These are phyloP conservation scores for Phenganax subtilis DNA, from an alignment of 92 coral and sea anemone genomes.

Conservation along the genomic window DNA sequence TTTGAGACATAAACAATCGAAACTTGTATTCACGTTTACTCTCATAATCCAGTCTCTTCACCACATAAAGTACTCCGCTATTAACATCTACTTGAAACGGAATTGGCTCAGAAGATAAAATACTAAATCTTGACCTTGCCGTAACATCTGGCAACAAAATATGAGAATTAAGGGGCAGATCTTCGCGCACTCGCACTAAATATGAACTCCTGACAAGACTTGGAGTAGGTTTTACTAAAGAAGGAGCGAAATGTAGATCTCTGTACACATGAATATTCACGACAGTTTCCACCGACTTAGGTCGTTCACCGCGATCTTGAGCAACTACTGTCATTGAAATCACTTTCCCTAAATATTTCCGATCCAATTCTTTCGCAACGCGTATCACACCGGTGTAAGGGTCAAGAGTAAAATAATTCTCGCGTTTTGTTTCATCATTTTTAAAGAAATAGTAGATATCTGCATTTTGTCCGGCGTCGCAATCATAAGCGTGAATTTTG, in stretches of 20 bases:
- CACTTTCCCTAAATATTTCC: conserved; percentile 59
- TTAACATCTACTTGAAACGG: conserved; percentile 67
- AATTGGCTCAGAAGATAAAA: conserved; percentile 30
- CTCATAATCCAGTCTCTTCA: conserved; percentile 58
- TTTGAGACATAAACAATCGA: conserved; percentile 34
- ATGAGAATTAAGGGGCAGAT: conserved; percentile 74
- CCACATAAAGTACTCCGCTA: conserved; percentile 73
- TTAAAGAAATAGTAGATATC: conserved; percentile 75
- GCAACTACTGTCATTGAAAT: conserved; percentile 67
- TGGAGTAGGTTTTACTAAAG: conserved; percentile 41
- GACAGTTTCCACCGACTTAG: conserved; percentile 52
- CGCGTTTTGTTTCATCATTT: conserved; percentile 25
- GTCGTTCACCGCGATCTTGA: conserved; percentile 67
- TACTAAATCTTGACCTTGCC: conserved; percentile 42
- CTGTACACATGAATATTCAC: conserved; percentile 64
- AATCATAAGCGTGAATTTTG: conserved; percentile 78
- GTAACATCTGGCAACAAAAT: conserved; percentile 59
- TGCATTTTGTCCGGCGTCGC: conserved; percentile 63
- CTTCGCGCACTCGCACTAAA: conserved; percentile 81
- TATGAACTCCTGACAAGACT: conserved; percentile 55
- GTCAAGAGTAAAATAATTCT: conserved; percentile 66
- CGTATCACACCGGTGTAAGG: conserved; percentile 65
- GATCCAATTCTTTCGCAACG: conserved; percentile 49
- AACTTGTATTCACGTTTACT: conserved; percentile 43
- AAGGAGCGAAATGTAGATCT: conserved; percentile 38